Evolutionary conservation across 2,888 invertebrate genomes (phyloP), one percentile per base, ranked within the genome.

Genomic region (Ormia ochracea): DNA sequence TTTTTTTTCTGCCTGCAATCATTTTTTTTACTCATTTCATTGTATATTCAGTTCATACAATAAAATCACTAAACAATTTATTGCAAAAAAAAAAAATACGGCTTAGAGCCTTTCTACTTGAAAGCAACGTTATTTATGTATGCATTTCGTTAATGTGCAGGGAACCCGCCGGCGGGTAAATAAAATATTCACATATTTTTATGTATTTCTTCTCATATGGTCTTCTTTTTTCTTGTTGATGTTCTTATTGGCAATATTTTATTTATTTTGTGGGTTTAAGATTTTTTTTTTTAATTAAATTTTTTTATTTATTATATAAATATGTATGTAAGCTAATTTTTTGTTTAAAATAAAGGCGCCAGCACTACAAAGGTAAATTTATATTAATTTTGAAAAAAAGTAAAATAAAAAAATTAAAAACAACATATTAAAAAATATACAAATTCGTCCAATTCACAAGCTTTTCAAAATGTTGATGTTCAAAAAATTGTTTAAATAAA

Each of bases 141-240:
- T 45, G 10, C 12, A 63, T 45, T 66, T 58, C n/a, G 17, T 58
- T 69, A 43, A 68, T 72, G 76, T 68, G 76, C 76, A 72, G 68
- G 72, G 61, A 73, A 73, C 80, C 80, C 80, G 80, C 80, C 80
- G 80, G 80, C 80, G 76, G 80, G 80, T 45, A 76, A 74, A 68
- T 68, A 80, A 80, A 76, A 68, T 72, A 63, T 41, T 80, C 74
- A 70, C 65, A 68, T 68, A 78, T 78, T 63, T 79, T 63, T n/a
- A 21, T 48, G 10, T 43, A 41, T 36, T 54, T 14, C 48, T 5
- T 61, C 31, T n/a, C 6, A 28, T 50, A 31, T 70, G 54, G 19
- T 50, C 5, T 23, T 2, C 36, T 52, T 17, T 73, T 48, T 41
- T 12, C 59, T 21, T 63, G 7, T 50, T 65, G 23, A 17, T 75